Evolutionary conservation across 2,888 invertebrate species (phyloP).

Genomic region (Ophion slaviceki): DNA sequence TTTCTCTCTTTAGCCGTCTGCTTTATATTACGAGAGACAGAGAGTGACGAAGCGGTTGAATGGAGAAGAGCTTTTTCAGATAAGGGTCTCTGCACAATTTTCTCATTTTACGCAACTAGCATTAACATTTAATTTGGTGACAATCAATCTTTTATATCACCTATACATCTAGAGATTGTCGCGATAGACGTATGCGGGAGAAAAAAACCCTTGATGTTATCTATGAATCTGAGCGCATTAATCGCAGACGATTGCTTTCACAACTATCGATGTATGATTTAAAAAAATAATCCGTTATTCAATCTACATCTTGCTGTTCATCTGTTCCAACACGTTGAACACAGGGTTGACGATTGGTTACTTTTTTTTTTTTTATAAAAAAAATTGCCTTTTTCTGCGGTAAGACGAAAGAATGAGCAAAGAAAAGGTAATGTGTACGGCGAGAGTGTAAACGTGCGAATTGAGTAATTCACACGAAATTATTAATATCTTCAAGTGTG

Average conservation of each 20-base stretch:
- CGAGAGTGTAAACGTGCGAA: conserved; percentile 18
- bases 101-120: conserved; percentile 8
- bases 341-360: conserved; percentile 1
- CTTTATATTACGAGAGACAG: neutral
- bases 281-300: neutral
- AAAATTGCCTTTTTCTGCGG: neutral
- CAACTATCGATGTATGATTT: neutral
- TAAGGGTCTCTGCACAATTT: conserved; percentile 5
- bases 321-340: neutral
- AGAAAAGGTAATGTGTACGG: conserved; percentile 22
- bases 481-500: conserved; percentile 33
- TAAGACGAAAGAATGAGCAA: conserved; percentile 10
- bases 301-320: neutral
- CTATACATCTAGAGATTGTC: conserved; percentile 1
- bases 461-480: conserved; percentile 8
- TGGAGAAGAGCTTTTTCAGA: neutral
- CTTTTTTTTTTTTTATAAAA: neutral
- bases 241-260: neutral
- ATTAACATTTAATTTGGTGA: neutral
- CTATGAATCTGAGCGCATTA: too few relatives aligned
- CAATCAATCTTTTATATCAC: neutral
- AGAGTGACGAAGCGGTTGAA: neutral
- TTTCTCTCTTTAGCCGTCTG: conserved; percentile 6
- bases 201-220: neutral
- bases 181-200: neutral